Conservation (phyloP, 2,888 invertebrate species). For the Agrochola macilenta region DNA sequence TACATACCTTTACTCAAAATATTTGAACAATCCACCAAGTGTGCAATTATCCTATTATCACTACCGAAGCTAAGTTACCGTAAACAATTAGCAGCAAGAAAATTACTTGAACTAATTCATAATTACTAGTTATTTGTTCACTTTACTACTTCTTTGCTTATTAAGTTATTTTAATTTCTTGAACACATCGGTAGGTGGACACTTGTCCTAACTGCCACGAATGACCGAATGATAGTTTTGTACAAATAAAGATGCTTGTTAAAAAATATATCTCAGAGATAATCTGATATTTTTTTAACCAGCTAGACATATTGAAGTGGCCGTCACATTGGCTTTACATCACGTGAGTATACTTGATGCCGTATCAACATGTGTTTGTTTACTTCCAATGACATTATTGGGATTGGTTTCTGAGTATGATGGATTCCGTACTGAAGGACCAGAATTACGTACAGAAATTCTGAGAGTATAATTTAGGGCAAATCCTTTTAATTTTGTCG, state of each 20-base stretch:
- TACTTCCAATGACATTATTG: conserved; percentile 20
- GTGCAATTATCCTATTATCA: conserved; percentile 55
- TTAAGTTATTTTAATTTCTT: conserved; percentile 42
- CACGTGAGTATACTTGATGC: conserved; percentile 55
- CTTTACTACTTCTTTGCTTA: conserved; percentile 44
- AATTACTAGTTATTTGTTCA: conserved; percentile 48
- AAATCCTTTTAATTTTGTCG: neutral
- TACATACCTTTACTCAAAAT: conserved; percentile 54
- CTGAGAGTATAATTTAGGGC: neutral
- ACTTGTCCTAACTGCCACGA: conserved; percentile 25
- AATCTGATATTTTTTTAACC: conserved; percentile 63
- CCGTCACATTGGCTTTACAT: conserved; percentile 60
- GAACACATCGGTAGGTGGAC: conserved; percentile 21
- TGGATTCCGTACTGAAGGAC: conserved; percentile 1
- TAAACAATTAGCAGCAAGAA: conserved; percentile 60
- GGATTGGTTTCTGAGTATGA: conserved; percentile 14
- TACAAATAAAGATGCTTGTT: conserved; percentile 41
- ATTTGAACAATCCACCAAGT: conserved; percentile 49
- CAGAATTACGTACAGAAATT: too few relatives aligned
- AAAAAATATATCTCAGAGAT: conserved; percentile 38
- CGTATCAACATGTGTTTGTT: conserved; percentile 54
- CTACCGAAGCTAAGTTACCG: conserved; percentile 37
- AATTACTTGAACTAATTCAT: conserved; percentile 63
- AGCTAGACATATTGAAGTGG: conserved; percentile 69
- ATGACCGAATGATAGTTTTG: conserved; percentile 35